Evolutionary conservation across 2,113 vertebrate genomes (phyloP).

Genomic region (Colinus virginianus): DNA sequence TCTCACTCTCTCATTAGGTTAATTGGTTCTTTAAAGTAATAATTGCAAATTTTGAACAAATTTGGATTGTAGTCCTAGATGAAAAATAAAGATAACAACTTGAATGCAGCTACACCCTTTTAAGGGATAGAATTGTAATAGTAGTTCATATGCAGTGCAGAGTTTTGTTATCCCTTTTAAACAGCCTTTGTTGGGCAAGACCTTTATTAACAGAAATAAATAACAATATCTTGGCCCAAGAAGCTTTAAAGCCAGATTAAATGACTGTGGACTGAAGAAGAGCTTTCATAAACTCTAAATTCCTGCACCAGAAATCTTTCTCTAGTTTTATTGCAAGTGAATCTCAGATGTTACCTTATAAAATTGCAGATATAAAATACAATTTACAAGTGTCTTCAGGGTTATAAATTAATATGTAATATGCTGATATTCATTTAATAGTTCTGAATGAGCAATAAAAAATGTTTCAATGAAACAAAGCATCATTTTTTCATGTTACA

Average conservation of each 20-base stretch:
- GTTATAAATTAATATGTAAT: background rate
- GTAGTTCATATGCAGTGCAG: background rate
- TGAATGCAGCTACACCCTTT: background rate
- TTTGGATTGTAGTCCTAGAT: background rate
- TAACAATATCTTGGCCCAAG: background rate
- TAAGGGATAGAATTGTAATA: background rate
- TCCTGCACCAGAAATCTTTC: background rate
- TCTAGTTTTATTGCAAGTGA: background rate
- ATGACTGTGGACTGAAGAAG: background rate
- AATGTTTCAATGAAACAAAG: background rate
- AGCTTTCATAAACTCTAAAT: conserved; percentile 13
- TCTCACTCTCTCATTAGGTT: background rate
- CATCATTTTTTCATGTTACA: background rate
- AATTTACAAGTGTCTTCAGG: background rate
- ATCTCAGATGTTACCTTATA: background rate
- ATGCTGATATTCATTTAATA: background rate
- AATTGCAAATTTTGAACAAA: background rate
- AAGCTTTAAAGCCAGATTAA: background rate
- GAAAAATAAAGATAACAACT: background rate
- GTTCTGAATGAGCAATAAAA: background rate
- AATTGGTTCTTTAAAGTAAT: background rate
- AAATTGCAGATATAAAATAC: conserved; percentile 1
- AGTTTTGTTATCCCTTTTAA: background rate
- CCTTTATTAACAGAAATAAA: conserved; percentile 27
- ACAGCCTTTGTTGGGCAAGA: background rate